Evolutionary conservation across 2,113 vertebrate genomes (phyloP).

Genomic region (Percina caprodes): DNA sequence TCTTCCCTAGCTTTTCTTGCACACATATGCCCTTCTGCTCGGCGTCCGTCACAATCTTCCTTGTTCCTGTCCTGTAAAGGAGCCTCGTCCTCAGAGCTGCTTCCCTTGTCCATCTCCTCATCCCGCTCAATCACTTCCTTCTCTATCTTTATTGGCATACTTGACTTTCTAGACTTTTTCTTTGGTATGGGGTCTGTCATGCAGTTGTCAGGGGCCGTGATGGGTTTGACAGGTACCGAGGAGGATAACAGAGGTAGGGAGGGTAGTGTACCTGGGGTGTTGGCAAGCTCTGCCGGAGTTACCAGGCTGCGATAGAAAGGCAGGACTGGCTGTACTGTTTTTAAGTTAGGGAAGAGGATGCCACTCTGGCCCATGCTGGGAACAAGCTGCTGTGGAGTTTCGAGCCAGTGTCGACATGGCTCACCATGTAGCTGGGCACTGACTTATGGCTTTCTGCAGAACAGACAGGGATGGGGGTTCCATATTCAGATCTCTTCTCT

Average conservation of each 20-base stretch:
- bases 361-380: constrained; percentile 88
- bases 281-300: constrained; percentile 93
- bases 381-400: constrained; percentile 83
- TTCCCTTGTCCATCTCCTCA: constrained; percentile 79
- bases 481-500: constrained; percentile 84
- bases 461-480: constrained; percentile 61
- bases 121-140: constrained; percentile 86
- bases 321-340: constrained; percentile 96
- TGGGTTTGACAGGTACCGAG: constrained; percentile 88
- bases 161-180: constrained; percentile 99
- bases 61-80: constrained; percentile 80
- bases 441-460: constrained; percentile 84
- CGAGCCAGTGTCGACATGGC: constrained; percentile 85
- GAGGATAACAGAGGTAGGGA: constrained; percentile 93
- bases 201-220: constrained; percentile 77
- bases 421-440: constrained; percentile 83
- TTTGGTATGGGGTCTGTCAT: constrained; percentile 88
- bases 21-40: constrained; percentile 53
- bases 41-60: constrained; percentile 60
- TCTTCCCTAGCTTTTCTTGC: constrained; percentile 54
- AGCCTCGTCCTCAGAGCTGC: constrained; percentile 88
- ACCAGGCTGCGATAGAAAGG: constrained; percentile 96
- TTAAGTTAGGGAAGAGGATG: constrained; percentile 94
- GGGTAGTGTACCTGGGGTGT: constrained; percentile 93
- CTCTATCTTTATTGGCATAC: constrained; percentile 99